Evolutionary conservation across 2,888 invertebrate species (phyloP).

Genomic region (Ceriagrion tenellum): DNA sequence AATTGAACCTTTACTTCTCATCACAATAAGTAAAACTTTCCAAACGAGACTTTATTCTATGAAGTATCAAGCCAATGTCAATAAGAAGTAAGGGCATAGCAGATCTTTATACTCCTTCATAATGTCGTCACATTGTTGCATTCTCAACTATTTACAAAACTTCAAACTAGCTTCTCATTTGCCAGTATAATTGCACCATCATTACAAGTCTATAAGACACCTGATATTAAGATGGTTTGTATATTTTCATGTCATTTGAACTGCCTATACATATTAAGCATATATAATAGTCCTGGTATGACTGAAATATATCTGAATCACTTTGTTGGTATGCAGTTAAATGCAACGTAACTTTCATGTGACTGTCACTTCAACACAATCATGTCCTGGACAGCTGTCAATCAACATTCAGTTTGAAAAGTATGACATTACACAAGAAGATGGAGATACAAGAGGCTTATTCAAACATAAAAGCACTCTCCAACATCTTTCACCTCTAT

Average conservation of each 20-base stretch:
- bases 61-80: not conserved
- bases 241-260: conserved; percentile 17
- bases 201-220: not conserved
- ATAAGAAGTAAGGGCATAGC: not conserved
- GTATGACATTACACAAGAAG: conserved; percentile 43
- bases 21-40: not conserved
- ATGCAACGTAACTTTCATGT: conserved; percentile 12
- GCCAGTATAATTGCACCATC: conserved; percentile 23
- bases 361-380: conserved; percentile 46
- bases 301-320: conserved; percentile 21
- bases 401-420: conserved; percentile 40
- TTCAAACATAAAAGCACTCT: conserved; percentile 55
- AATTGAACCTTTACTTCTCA: not conserved
- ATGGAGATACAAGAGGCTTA: conserved; percentile 44
- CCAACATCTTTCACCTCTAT: conserved; percentile 33
- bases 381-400: conserved; percentile 32
- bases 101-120: not conserved
- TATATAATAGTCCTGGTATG: not conserved
- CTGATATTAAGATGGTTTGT: not conserved
- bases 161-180: conserved; percentile 6
- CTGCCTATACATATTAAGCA: not conserved
- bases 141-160: conserved; percentile 30
- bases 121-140: not conserved
- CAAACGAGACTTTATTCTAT: not conserved
- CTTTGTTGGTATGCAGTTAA: not conserved